These are phyloP conservation scores for Drosophila subpulchrella DNA, from an alignment of 1,140 invertebrate genomes.

Conservation along the genomic window DNA sequence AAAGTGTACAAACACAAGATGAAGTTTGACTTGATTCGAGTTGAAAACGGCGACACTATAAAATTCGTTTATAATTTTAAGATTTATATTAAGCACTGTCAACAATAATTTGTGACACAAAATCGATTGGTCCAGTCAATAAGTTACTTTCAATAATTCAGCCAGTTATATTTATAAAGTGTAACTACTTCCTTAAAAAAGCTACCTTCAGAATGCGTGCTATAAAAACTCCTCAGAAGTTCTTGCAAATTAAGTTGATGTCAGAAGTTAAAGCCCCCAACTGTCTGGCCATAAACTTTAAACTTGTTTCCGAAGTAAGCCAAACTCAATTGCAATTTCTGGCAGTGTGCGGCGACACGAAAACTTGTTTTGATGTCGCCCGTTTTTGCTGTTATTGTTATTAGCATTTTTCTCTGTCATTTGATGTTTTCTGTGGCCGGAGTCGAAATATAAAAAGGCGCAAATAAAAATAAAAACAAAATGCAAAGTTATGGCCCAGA, in stretches of 20 bases:
- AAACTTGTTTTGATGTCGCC: constrained; percentile 67
- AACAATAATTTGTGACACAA: neutral
- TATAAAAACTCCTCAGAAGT: constrained; percentile 3
- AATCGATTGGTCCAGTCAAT: neutral
- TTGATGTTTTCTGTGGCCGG: constrained; percentile 58
- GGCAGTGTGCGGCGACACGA: constrained; percentile 15
- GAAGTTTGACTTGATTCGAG: constrained; percentile 55
- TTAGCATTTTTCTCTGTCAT: constrained; percentile 81
- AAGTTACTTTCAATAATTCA: too few relatives aligned
- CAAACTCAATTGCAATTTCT: constrained; percentile 20
- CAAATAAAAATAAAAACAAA: constrained; percentile 27
- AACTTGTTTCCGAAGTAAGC: constrained; percentile 7
- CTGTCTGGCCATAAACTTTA: constrained; percentile 9
- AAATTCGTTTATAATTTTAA: constrained; percentile 59
- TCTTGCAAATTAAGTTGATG: constrained; percentile 1
- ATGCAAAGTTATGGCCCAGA: constrained; percentile 78
- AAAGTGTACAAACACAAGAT: constrained; percentile 57
- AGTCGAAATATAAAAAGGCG: constrained; percentile 54
- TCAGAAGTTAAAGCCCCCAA: constrained; percentile 2
- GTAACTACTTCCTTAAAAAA: neutral
- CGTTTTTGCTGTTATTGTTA: constrained; percentile 74
- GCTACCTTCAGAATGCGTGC: neutral
- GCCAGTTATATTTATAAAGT: neutral
- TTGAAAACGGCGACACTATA: constrained; percentile 66
- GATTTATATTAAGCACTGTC: constrained; percentile 63